These are phyloP conservation scores for Neoniphon sammara DNA, from an alignment of 2,797 vertebrate genomes.

Conservation along the genomic window DNA sequence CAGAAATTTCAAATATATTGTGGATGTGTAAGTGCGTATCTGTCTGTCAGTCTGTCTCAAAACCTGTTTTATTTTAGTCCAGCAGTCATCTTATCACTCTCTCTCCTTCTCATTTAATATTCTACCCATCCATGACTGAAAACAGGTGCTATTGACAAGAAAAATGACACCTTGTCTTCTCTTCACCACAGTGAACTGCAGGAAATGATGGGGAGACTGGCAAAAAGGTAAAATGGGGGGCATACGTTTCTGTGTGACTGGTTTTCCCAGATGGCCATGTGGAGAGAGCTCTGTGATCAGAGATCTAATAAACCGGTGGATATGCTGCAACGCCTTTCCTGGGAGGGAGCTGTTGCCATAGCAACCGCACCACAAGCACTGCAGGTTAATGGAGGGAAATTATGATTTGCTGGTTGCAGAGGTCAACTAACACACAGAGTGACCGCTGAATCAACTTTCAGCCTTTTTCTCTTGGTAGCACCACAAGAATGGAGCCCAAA, in stretches of 20 bases:
- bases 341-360: conserved; percentile 73
- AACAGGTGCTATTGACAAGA: conserved; percentile 36
- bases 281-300: conserved; percentile 77
- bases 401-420: conserved; percentile 63
- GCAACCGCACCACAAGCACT: conserved; percentile 74
- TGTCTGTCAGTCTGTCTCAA: conserved; percentile 8
- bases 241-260: conserved; percentile 57
- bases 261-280: conserved; percentile 74
- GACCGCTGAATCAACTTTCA: conserved; percentile 54
- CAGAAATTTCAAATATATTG: conserved; percentile 15
- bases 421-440: conserved; percentile 47
- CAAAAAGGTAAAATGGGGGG: conserved; percentile 66
- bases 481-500: conserved; percentile 3
- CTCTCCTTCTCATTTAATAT: conserved; percentile 36
- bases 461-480: conserved; percentile 21
- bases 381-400: conserved; percentile 79
- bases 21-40: background rate
- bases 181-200: conserved; percentile 34
- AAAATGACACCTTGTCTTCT: conserved; percentile 40
- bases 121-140: conserved; percentile 11
- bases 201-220: conserved; percentile 50
- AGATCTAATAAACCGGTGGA: conserved; percentile 80
- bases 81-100: conserved; percentile 26
- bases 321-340: conserved; percentile 76
- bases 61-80: conserved; percentile 27